Percentiles rank a stretch among this genome's conserved stretches.
Conservation (phyloP, 1,140 invertebrate genomes). For the Plodia interpunctella region DNA sequence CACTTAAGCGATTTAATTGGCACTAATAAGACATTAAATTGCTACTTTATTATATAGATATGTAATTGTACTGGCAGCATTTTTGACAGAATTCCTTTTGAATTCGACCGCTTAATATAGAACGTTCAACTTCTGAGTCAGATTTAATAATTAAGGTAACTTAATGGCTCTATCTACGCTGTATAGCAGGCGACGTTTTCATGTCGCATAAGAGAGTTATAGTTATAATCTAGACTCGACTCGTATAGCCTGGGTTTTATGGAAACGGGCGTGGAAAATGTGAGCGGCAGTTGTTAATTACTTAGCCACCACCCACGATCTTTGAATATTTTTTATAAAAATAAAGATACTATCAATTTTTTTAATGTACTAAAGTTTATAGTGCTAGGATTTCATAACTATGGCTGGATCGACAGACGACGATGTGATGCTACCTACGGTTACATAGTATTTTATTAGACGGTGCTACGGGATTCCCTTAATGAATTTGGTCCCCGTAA, state of each 20-base stretch:
- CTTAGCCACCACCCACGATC: constrained; percentile 39
- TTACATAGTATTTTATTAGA: no score
- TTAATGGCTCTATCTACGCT: constrained; percentile 54
- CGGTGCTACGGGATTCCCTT: no score
- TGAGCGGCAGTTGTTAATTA: constrained; percentile 50
- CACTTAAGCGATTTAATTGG: constrained; percentile 54
- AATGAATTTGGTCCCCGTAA: no score
- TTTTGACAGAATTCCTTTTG: constrained; percentile 49
- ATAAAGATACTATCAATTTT: background rate
- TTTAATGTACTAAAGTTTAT: background rate
- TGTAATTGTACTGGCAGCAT: constrained; percentile 46
- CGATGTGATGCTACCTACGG: no score
- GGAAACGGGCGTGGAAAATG: constrained; percentile 42
- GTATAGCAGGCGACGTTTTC: constrained; percentile 17
- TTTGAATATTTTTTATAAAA: background rate
- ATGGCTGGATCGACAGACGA: no score
- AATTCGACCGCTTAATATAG: constrained; percentile 30
- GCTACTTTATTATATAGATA: constrained; percentile 57
- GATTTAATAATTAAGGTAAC: constrained; percentile 40
- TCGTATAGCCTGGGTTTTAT: constrained; percentile 48
- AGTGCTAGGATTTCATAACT: no score
- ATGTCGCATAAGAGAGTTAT: constrained; percentile 36
- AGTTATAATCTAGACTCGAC: constrained; percentile 41
- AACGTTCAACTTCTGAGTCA: constrained; percentile 22
- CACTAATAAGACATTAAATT: constrained; percentile 57